Conservation (phyloP, 1,140 invertebrate genomes). For the Zaprionus capensis region DNA sequence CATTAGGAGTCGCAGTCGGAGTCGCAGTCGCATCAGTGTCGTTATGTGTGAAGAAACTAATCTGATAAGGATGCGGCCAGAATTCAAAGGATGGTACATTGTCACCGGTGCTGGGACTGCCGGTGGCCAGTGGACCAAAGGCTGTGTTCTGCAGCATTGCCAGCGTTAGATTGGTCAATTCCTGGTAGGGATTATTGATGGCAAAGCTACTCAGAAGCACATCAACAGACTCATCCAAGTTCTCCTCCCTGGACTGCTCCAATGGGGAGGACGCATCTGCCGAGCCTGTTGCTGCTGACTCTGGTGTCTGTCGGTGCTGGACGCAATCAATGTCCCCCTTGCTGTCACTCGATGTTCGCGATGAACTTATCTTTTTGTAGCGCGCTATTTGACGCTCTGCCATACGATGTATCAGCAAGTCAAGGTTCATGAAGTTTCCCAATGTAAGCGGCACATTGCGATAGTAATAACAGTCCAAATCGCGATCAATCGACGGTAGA, state of each 20-base stretch:
- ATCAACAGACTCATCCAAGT: constrained; percentile 5
- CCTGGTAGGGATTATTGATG: constrained; percentile 19
- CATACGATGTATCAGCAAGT: neutral
- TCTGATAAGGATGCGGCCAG: constrained; percentile 38
- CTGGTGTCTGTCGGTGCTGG: too few relatives aligned
- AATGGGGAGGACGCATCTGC: neutral
- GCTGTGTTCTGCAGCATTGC: constrained; percentile 32
- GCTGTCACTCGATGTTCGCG: neutral
- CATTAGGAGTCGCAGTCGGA: too few relatives aligned
- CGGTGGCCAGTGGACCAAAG: constrained; percentile 25
- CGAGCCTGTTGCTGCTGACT: neutral
- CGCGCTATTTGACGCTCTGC: neutral
- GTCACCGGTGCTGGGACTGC: constrained; percentile 19
- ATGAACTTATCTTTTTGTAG: neutral
- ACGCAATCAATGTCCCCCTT: neutral
- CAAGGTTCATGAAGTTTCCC: constrained; percentile 40
- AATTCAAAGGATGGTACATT: constrained; percentile 24
- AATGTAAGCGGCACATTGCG: constrained; percentile 35
- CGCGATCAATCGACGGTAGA: constrained; percentile 17
- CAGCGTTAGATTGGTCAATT: constrained; percentile 26
- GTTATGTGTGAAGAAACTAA: neutral
- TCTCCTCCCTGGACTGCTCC: neutral
- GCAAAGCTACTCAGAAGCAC: constrained; percentile 15
- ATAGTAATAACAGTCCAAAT: constrained; percentile 34
- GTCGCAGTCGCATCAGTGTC: neutral